A percentile compares a stretch with the other conserved stretches of the same genome.
Conservation (phyloP, 2,797 vertebrate genomes). For the Sphenodon punctatus region DNA sequence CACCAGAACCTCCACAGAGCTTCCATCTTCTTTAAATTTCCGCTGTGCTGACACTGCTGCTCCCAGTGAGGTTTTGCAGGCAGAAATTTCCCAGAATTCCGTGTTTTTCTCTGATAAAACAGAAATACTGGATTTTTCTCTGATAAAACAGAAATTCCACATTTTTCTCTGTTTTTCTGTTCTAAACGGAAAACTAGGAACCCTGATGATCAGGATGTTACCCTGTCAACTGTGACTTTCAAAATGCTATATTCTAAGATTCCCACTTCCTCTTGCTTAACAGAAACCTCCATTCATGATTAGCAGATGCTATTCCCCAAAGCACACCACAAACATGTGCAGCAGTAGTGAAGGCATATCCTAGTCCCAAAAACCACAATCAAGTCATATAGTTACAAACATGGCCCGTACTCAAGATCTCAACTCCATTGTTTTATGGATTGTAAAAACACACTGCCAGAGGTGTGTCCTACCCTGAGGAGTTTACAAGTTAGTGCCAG, state of each 20-base stretch:
- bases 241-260: rapidly evolving
- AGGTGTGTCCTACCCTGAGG: not conserved
- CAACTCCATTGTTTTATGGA: not conserved
- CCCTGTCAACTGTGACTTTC: not conserved
- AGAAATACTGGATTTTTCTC: too few species aligned
- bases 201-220: too few species aligned
- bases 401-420: not conserved
- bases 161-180: too few species aligned
- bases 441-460: not conserved
- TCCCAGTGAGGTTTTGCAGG: too few species aligned
- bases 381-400: not conserved
- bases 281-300: not conserved
- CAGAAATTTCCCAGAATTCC: too few species aligned
- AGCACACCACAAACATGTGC: not conserved
- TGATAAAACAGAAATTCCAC: too few species aligned
- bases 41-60: too few species aligned
- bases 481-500: not conserved
- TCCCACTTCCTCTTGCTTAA: not conserved
- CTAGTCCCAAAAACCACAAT: not conserved
- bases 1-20: too few species aligned
- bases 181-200: too few species aligned
- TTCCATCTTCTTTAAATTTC: too few species aligned
- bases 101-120: too few species aligned
- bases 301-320: too few species aligned
- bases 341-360: rapidly evolving